Conservation (phyloP, 2,797 vertebrate genomes). For the Erpetoichthys calabaricus region DNA sequence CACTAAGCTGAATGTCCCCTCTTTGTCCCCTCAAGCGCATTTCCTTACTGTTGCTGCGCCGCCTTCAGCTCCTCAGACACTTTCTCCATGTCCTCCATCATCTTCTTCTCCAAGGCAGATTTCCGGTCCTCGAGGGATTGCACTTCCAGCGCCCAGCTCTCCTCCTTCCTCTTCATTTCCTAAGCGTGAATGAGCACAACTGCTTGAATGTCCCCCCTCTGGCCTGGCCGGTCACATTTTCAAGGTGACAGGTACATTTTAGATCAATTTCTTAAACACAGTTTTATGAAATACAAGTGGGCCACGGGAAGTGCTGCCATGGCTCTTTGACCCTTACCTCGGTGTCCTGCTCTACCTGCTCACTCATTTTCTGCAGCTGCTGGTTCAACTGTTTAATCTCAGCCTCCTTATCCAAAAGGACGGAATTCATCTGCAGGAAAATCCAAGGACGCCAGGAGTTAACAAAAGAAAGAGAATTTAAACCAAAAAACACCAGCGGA, state of each 20-base stretch:
- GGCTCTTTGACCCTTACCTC: slow-evolving; percentile 31
- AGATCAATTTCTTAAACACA: too few relatives aligned
- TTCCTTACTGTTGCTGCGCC: slow-evolving; percentile 41
- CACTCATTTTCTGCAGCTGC: slow-evolving; percentile 51
- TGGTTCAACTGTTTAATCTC: slow-evolving; percentile 38
- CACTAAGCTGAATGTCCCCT: too few relatives aligned
- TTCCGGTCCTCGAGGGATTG: slow-evolving; percentile 48
- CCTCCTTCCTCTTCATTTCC: slow-evolving; percentile 44
- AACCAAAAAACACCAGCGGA: too few relatives aligned
- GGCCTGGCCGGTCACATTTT: too few relatives aligned
- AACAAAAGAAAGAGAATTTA: too few relatives aligned
- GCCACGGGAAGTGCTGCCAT: background rate
- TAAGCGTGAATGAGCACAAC: slow-evolving; percentile 18
- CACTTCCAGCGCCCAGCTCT: slow-evolving; percentile 38
- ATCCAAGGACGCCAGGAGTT: background rate
- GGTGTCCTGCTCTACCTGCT: slow-evolving; percentile 42
- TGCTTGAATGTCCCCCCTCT: background rate
- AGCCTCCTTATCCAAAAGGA: slow-evolving; percentile 42
- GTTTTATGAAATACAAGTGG: too few relatives aligned
- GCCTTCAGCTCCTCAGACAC: slow-evolving; percentile 41
- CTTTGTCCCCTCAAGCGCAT: background rate
- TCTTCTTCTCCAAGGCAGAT: slow-evolving; percentile 38
- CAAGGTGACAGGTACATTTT: too few relatives aligned
- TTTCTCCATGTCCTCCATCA: slow-evolving; percentile 50
- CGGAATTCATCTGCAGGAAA: slow-evolving; percentile 37